Evolutionary conservation across 2,888 invertebrate species (phyloP), one percentile per base, ranked within the genome.

Genomic region (Druceiella hillmani): DNA sequence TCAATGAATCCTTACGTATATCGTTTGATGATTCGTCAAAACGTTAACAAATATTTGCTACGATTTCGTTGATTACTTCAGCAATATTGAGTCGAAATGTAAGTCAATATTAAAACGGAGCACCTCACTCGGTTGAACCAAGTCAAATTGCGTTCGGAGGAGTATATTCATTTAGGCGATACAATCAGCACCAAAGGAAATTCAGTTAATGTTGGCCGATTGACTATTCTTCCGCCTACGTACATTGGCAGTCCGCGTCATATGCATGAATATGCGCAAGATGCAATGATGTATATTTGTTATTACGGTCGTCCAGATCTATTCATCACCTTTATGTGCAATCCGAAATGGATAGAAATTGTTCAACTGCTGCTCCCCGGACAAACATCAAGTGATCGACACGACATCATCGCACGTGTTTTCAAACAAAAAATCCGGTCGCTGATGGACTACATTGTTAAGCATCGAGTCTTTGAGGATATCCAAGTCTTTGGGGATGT

Each of bases 151-250:
- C 46, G 57, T 26, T 25, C 50, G 2, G 58, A 57, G 28, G 45
- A 55, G 5, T 59, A 59, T 36, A 53, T 51, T n/a, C n/a, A n/a
- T n/a, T n/a, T n/a, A 57, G 41, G 43, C 12, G 52, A 52, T 48
- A 49, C 52, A 4, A 33, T 52, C 3, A 31, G 24, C 25, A 20
- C 30, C 10, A 39, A 47, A 25, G 44, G 41, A 33, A 40, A 45
- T 36, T 17, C 36, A 41, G 40, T 35, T 31, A 39, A 27, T 17
- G 15, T 50, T 17, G 25, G 48, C 49, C 43, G 50, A 52, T 17
- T 55, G 46, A 34, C 54, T 44, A 27, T 33, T 43, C 26, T 54
- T 47, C 44, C 42, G 40, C 26, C 36, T 45, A 44, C 38, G 36
- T 36, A 43, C 16, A 17, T 33, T 3, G 48, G 48, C 15, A 50